These are phyloP conservation scores for Oophaga sylvatica DNA, from an alignment of 2,797 vertebrate species.

Conservation along the genomic window DNA sequence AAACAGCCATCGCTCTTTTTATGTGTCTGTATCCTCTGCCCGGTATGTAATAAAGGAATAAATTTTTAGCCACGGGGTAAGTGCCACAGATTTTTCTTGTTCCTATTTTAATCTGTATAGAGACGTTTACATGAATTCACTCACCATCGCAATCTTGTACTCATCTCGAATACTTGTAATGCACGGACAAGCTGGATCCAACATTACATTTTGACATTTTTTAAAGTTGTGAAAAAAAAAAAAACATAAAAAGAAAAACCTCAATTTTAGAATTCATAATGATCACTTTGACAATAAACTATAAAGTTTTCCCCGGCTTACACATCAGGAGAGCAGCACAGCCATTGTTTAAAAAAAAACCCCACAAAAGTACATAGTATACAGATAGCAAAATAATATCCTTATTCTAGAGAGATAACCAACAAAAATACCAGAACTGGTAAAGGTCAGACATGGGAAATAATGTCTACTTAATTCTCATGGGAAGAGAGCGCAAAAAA, in stretches of 20 bases:
- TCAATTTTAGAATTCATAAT: neutral
- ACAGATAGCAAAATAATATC: constrained; percentile 17
- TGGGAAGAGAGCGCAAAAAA: constrained; percentile 40
- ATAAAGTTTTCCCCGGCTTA: neutral
- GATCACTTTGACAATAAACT: neutral
- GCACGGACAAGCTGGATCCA: neutral
- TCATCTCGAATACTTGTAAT: too few species aligned
- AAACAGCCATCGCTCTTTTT: too few species aligned
- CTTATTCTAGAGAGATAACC: constrained; percentile 40
- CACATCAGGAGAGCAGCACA: neutral
- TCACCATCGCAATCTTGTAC: too few species aligned
- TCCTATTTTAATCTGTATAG: neutral
- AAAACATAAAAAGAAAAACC: too few species aligned
- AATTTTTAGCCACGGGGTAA: too few species aligned
- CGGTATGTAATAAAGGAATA: too few species aligned
- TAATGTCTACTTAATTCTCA: constrained; percentile 42
- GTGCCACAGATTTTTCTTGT: too few species aligned
- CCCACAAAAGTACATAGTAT: constrained; percentile 8
- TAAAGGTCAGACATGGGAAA: constrained; percentile 49
- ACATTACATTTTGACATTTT: too few species aligned
- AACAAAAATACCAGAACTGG: neutral
- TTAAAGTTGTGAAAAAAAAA: too few species aligned
- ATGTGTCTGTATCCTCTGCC: too few species aligned
- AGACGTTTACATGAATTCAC: neutral
- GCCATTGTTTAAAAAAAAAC: neutral